Conservation (phyloP, 2,888 invertebrate genomes). For the Invenusta paracnida region DNA sequence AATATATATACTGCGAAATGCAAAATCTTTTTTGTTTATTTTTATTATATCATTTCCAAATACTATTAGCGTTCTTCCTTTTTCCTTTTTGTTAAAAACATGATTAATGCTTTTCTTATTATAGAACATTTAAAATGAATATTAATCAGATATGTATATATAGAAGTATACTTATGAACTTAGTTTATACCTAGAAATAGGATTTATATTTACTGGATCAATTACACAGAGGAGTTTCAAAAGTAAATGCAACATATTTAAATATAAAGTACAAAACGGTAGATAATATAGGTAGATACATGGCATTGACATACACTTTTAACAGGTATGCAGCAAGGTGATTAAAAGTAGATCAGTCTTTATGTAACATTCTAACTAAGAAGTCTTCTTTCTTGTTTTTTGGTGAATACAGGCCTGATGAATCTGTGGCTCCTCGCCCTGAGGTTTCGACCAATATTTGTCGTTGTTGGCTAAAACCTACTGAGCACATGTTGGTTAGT, state of each 20-base stretch:
- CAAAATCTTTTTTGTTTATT: no score
- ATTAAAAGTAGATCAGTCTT: conserved; percentile 11
- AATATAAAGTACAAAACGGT: no score
- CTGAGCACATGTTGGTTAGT: conserved; percentile 11
- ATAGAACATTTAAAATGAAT: no score
- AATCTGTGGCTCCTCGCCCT: background rate
- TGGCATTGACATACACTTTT: background rate
- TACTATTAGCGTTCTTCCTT: no score
- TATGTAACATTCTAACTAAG: conserved; percentile 21
- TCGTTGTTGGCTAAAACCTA: conserved; percentile 5
- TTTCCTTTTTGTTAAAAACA: no score
- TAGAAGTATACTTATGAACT: no score
- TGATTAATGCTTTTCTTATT: no score
- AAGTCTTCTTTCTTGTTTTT: conserved; percentile 9
- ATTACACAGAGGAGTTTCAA: background rate
- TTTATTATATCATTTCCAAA: no score
- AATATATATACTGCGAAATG: no score
- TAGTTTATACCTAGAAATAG: no score
- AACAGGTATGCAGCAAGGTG: background rate
- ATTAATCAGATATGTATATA: no score
- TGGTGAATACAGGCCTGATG: background rate
- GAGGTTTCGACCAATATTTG: background rate
- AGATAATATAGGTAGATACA: background rate
- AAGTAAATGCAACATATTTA: background rate
- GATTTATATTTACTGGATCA: no score